Conservation (phyloP, 2,797 vertebrate species). For the Acanthiza pusilla region DNA sequence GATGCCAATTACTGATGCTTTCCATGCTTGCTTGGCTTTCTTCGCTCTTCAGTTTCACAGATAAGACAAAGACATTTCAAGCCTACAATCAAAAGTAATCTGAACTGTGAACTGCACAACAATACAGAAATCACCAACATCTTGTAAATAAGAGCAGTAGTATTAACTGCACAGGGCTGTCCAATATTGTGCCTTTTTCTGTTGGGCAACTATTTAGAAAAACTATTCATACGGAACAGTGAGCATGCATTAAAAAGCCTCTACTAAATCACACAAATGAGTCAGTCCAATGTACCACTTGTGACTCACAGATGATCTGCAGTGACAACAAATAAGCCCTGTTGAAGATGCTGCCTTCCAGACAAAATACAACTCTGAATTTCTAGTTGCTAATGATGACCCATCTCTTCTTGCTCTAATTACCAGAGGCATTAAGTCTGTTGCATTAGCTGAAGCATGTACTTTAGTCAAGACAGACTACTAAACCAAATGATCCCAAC, state of each 20-base stretch:
- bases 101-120: background rate
- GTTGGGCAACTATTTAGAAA: conserved; percentile 8
- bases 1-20: background rate
- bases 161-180: background rate
- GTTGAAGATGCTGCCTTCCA: conserved; percentile 32
- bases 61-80: background rate
- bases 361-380: conserved; percentile 37
- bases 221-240: conserved; percentile 3
- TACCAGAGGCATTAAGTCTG: conserved; percentile 45
- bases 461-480: conserved; percentile 38
- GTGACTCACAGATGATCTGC: conserved; percentile 34
- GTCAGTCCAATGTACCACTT: background rate
- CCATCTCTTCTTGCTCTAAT: conserved; percentile 48
- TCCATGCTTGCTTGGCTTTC: background rate
- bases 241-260: conserved; percentile 12
- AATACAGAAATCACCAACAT: background rate
- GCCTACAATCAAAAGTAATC: background rate
- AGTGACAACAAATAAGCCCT: conserved; percentile 16
- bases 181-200: background rate
- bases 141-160: background rate
- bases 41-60: background rate
- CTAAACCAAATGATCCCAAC: conserved; percentile 28
- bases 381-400: conserved; percentile 39
- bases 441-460: conserved; percentile 36
- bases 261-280: conserved; percentile 43